Conservation (phyloP, 1,140 invertebrate genomes). For the Rhopalosiphum maidis region DNA sequence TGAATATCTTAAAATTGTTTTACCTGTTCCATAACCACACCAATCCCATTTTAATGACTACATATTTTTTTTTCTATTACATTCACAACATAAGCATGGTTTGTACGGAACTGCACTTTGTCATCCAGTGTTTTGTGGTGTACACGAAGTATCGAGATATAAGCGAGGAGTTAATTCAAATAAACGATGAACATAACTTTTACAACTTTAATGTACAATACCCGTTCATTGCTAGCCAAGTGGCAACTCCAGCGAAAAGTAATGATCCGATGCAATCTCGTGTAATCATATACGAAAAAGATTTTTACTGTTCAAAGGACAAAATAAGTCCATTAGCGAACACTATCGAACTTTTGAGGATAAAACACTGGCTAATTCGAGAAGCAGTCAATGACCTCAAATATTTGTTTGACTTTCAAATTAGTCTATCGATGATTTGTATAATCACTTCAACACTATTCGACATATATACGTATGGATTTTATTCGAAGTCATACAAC, state of each 20-base stretch:
- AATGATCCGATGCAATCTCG: too few relatives aligned
- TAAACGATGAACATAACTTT: background rate
- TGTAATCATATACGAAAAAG: background rate
- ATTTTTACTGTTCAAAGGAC: background rate
- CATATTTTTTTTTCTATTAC: background rate
- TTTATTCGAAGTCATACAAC: background rate
- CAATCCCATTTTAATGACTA: background rate
- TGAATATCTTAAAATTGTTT: background rate
- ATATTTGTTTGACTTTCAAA: background rate
- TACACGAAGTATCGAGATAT: background rate
- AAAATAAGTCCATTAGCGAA: constrained; percentile 1
- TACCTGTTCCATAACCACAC: background rate
- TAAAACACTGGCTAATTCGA: background rate
- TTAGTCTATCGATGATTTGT: background rate
- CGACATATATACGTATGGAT: background rate
- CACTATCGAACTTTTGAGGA: background rate
- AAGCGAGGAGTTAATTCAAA: background rate
- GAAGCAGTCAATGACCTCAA: constrained; percentile 13
- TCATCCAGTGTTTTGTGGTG: background rate
- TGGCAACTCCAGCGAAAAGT: too few relatives aligned
- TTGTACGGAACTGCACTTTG: background rate
- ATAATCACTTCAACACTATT: too few relatives aligned
- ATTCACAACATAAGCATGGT: background rate
- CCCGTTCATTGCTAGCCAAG: background rate
- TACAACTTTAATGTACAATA: background rate